Evolutionary conservation across 2,113 vertebrate species (phyloP).

Genomic region (Labrus mixtus): DNA sequence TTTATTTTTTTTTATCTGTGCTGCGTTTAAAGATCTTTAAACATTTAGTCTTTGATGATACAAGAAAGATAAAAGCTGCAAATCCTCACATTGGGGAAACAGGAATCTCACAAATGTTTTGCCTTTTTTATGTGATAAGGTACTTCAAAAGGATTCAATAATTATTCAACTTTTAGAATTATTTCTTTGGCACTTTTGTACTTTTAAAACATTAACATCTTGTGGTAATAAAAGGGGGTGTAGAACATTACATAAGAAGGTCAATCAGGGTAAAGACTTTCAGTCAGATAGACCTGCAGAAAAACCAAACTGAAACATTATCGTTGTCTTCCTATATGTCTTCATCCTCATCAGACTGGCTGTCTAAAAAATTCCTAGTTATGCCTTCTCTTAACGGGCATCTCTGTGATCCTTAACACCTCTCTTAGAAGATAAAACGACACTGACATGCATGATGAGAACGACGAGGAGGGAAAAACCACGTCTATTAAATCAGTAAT

Average conservation of each 20-base stretch:
- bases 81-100: background rate
- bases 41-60: background rate
- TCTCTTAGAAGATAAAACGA: slow-evolving; percentile 39
- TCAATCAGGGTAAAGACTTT: background rate
- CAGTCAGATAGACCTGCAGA: slow-evolving; percentile 14
- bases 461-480: background rate
- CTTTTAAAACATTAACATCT: background rate
- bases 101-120: background rate
- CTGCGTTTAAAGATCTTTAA: background rate
- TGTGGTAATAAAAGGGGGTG: background rate
- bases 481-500: slow-evolving; percentile 55
- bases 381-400: slow-evolving; percentile 37
- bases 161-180: slow-evolving; percentile 1
- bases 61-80: background rate
- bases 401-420: slow-evolving; percentile 33
- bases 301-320: slow-evolving; percentile 7
- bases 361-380: slow-evolving; percentile 43
- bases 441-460: slow-evolving; percentile 8
- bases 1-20: background rate
- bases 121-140: background rate
- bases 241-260: background rate
- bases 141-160: slow-evolving; percentile 1
- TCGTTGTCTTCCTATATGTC: background rate
- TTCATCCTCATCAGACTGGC: background rate
- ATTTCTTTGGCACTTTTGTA: background rate